Evolutionary conservation across 2,888 invertebrate species (phyloP), one percentile per base, ranked within the genome.

Genomic region (Villa cingulata): DNA sequence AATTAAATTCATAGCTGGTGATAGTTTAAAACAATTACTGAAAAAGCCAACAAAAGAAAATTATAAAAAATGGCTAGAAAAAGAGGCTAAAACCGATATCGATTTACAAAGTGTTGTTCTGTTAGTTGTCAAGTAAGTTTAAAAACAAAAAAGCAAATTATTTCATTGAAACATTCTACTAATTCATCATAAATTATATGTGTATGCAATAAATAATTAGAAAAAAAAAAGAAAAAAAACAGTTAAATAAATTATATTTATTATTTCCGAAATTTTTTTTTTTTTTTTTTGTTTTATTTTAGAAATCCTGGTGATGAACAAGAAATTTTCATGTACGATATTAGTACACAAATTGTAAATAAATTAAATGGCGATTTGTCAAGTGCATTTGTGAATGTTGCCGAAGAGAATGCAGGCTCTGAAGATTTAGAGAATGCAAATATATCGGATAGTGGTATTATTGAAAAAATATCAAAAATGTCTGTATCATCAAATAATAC

Each of bases 291-390:
- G 43, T 41, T 32, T 36, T 41, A 15, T 36, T 39, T 40, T 27
- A 68, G 67, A 50, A 56, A 65, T 43, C 51, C 57, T 20, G 57
- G 57, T 1, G 72, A 73, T 41, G 78, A 79, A 48, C 80, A 81
- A 61, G 88, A 88, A 71, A 88, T 89, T 58, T 89, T 78, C 68
- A 88, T 89, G 88, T 88, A 86, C 63, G 88, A 89, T 62, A 78
- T 86, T 40, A 70, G 74, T 51, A 79, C 82, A 4, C 77, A 82
- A 58, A 77, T 75, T 37, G 83, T 87, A 3, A 87, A 78, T 65
- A 86, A 82, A 66, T 70, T 89, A 19, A 80, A 77, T 54, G 88
- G 89, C 2, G 87, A 87, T 59, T 71, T 89, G 44, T 88, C 88
- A 5, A 78, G 81, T 44, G 86, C 88, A 36, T 89, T 89, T 58